Evolutionary conservation across 2,888 invertebrate species (phyloP).

Genomic region (Osmoderma eremita): DNA sequence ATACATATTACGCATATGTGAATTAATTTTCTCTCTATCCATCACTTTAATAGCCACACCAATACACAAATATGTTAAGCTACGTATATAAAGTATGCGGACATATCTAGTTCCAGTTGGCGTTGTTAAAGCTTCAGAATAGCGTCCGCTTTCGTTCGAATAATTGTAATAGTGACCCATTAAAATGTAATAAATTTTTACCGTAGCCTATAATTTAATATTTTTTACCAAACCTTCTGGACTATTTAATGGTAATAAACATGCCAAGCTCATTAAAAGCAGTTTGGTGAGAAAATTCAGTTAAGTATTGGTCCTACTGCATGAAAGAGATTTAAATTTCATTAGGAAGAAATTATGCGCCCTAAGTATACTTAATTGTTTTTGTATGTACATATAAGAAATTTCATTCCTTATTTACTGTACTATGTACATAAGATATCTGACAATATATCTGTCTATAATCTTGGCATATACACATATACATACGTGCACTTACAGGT

Average conservation of each 20-base stretch:
- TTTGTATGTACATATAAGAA: constrained; percentile 40
- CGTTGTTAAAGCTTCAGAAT: constrained; percentile 17
- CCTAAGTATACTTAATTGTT: constrained; percentile 53
- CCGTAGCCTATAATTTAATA: constrained; percentile 27
- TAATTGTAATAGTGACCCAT: constrained; percentile 33
- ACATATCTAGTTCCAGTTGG: neutral
- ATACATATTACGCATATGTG: neutral
- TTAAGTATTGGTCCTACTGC: constrained; percentile 14
- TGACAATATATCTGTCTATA: too few relatives aligned
- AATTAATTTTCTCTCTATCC: constrained; percentile 11
- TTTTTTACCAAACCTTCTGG: constrained; percentile 8
- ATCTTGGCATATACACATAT: too few relatives aligned
- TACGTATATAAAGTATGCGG: neutral
- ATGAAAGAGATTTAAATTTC: constrained; percentile 54
- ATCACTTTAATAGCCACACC: constrained; percentile 1
- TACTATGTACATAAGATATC: too few relatives aligned
- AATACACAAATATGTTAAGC: neutral
- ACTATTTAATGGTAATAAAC: constrained; percentile 31
- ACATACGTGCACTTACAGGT: too few relatives aligned
- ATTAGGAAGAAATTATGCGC: constrained; percentile 57
- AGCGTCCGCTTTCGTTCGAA: constrained; percentile 14
- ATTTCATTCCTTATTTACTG: too few relatives aligned
- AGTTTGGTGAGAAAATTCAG: constrained; percentile 9
- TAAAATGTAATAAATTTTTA: constrained; percentile 29
- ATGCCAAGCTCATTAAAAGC: constrained; percentile 14